Base-by-base conservation (phyloP, 2,113 vertebrate species). In the Carettochelys insculpta region DNA sequence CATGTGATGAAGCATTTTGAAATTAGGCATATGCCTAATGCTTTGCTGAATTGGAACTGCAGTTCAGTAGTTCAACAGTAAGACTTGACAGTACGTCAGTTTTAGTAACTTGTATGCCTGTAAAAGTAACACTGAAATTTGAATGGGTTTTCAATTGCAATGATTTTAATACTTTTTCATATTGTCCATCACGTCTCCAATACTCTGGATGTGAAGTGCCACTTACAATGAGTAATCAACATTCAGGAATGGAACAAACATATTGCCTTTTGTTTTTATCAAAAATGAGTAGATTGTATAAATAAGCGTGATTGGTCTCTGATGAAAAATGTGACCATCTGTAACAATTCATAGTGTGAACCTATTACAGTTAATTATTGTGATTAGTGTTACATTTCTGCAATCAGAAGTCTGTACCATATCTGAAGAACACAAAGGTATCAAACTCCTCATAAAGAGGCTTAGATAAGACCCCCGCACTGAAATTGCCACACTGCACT, bases 301-400 rank as follows among this genome's bases (percentile, higher is more conserved):
- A 96, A 94, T 90, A 95, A 95, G 90, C 91, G 90, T 95, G 94
- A 96, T 96, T 95, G 92, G 91, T 87, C 94, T 94, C 91, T 94
- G 92, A 93, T 95, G 53, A 31, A 94, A 93, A 94, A 85, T 91
- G 83, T 94, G 94, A 86, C 94, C 90, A 95, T 85, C 83, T 94
- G 86, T 93, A 96, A 91, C 88, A 95, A 87, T 93, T 96, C 93
- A 87, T 94, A 75, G 77, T 85, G 83, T 96, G 96, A 96, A 96
- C 94, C 92, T 96, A 96, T 96, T 95, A 93, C 88, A 94, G 94
- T 91, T 94, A 92, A 90, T 95, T 96, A 93, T 76, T 78, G 86
- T 95, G 94, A 86, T 86, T 93, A 92, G 75, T 65, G 80, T 90
- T 97, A 90, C 92, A 95, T 94, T 95, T 94, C 94, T 38, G 85